Evolutionary conservation across 2,797 vertebrate species (phyloP).

Genomic region (Macropus fuliginosus): DNA sequence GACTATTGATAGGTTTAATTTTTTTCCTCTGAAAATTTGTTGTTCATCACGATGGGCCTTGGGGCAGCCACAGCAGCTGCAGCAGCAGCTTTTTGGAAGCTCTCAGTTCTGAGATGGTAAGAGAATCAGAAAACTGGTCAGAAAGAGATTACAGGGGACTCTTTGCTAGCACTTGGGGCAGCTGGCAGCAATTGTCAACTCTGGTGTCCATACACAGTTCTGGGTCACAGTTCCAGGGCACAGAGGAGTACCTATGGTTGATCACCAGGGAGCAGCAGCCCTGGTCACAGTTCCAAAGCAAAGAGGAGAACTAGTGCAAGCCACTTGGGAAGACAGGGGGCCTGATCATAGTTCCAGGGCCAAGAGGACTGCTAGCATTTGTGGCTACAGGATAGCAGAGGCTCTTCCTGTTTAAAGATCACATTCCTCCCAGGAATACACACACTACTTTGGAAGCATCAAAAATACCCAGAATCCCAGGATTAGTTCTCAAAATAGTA

Average conservation of each 20-base stretch:
- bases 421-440: neutral
- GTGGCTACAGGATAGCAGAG: neutral
- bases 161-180: neutral
- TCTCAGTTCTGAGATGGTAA: neutral
- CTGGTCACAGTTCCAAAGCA: neutral
- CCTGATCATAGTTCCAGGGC: neutral
- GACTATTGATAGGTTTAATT: neutral
- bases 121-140: neutral
- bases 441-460: neutral
- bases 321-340: neutral
- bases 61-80: neutral
- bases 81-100: neutral
- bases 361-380: neutral
- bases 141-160: neutral
- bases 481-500: neutral
- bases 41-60: neutral
- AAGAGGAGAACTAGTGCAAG: neutral
- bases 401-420: neutral
- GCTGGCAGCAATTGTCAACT: neutral
- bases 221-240: neutral
- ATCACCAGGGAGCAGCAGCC: neutral
- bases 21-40: neutral
- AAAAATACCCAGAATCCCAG: neutral
- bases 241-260: neutral
- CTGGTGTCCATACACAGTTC: neutral